These are phyloP conservation scores for Hyperoplus lanceolatus DNA, from an alignment of 2,797 vertebrate genomes.

Conservation along the genomic window DNA sequence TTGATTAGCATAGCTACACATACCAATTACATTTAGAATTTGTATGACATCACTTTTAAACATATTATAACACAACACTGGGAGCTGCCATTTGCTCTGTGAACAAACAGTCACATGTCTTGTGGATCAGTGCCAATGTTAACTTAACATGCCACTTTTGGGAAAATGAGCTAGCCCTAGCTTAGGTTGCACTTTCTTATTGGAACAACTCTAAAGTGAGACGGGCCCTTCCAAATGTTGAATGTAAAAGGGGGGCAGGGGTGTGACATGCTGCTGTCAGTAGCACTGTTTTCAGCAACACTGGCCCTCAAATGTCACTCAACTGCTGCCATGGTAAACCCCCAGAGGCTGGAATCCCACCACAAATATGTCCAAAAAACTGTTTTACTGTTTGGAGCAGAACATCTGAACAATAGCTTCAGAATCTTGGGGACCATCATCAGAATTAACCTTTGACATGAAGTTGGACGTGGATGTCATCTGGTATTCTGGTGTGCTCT, in stretches of 20 bases:
- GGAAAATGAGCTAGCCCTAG: not conserved
- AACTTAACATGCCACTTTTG: not conserved
- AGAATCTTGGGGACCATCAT: no score
- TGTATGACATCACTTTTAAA: no score
- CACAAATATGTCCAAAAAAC: not conserved
- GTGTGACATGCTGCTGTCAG: not conserved
- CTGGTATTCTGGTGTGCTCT: conserved; percentile 33
- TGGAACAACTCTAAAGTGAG: not conserved
- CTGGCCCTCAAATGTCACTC: not conserved
- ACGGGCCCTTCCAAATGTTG: not conserved
- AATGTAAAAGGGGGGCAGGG: not conserved
- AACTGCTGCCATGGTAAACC: conserved; percentile 10
- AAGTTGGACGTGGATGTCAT: not conserved
- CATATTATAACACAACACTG: no score
- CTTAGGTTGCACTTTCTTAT: not conserved
- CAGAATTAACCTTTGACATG: not conserved
- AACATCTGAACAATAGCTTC: not conserved
- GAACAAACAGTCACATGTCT: not conserved
- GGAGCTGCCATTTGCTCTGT: not conserved
- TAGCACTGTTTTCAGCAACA: not conserved
- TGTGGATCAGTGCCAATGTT: not conserved
- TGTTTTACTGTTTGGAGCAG: not conserved
- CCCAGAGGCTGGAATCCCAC: not conserved
- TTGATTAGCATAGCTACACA: not conserved
- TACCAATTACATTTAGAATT: not conserved